These are phyloP conservation scores for Dynastes grantii DNA, from an alignment of 2,888 invertebrate genomes.

Conservation along the genomic window DNA sequence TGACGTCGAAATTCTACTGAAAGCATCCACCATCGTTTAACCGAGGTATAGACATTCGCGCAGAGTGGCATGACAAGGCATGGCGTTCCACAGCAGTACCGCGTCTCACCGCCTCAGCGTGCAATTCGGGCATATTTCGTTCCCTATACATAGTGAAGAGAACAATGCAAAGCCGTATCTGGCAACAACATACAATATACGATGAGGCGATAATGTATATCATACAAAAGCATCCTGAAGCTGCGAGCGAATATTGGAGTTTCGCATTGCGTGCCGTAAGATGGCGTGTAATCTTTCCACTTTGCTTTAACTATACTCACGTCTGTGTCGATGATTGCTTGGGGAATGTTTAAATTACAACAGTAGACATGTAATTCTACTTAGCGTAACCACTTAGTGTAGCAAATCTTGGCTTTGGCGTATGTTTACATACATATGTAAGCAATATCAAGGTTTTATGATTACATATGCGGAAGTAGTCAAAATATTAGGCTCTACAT, in stretches of 20 bases:
- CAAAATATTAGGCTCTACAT: too few relatives aligned
- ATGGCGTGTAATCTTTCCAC: constrained; percentile 44
- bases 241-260: constrained; percentile 18
- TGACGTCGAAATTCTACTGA: constrained; percentile 7
- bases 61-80: background rate
- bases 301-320: constrained; percentile 33
- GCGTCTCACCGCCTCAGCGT: background rate
- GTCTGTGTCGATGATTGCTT: background rate
- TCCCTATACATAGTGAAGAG: background rate
- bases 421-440: background rate
- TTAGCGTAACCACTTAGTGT: constrained; percentile 1
- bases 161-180: constrained; percentile 31
- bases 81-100: background rate
- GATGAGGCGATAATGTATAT: constrained; percentile 24
- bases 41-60: constrained; percentile 2
- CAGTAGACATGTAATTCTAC: constrained; percentile 2
- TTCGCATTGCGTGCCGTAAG: constrained; percentile 29
- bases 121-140: background rate
- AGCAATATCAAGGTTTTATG: background rate
- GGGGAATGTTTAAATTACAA: constrained; percentile 15
- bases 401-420: background rate
- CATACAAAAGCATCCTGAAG: constrained; percentile 18
- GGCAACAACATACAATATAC: constrained; percentile 16
- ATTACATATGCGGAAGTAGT: too few relatives aligned
- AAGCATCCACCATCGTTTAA: constrained; percentile 3